Percentiles rank a stretch among this genome's conserved stretches.
Evolutionary conservation across 2,797 vertebrate species (phyloP).

Genomic region (Gallinago nigripennis): DNA sequence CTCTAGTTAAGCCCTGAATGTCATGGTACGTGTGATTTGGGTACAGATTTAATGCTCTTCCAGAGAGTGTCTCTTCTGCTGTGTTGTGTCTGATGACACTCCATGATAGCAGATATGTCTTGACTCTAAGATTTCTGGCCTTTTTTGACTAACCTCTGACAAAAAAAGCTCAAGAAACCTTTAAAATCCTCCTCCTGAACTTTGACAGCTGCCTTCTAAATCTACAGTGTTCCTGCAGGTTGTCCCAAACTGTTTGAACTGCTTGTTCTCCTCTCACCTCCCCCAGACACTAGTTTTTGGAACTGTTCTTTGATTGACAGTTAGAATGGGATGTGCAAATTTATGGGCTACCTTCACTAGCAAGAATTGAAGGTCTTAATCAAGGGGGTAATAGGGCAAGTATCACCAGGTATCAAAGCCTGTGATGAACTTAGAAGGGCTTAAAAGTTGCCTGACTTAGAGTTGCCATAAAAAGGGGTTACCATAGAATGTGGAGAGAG

Average conservation of each 20-base stretch:
- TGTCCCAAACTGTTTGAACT: neutral
- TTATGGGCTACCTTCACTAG: neutral
- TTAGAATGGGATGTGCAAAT: neutral
- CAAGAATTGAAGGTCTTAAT: neutral
- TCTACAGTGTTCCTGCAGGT: neutral
- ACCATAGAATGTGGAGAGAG: neutral
- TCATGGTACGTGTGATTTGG: neutral
- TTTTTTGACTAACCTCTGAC: neutral
- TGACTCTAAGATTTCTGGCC: neutral
- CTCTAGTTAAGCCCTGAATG: neutral
- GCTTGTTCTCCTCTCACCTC: neutral
- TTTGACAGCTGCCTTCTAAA: neutral
- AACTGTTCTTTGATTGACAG: neutral
- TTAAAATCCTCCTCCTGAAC: neutral
- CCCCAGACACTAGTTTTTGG: neutral
- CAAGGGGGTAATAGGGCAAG: neutral
- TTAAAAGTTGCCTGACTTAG: neutral
- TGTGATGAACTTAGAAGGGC: neutral
- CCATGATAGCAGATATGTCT: neutral
- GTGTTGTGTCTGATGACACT: neutral
- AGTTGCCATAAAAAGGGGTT: neutral
- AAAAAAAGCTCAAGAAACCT: neutral
- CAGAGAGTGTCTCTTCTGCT: neutral
- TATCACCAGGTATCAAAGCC: neutral
- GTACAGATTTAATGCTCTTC: neutral